phyloP scores from a whole-genome alignment of 92 coral and sea anemone genomes.

The Siderastrea siderea region DNA sequence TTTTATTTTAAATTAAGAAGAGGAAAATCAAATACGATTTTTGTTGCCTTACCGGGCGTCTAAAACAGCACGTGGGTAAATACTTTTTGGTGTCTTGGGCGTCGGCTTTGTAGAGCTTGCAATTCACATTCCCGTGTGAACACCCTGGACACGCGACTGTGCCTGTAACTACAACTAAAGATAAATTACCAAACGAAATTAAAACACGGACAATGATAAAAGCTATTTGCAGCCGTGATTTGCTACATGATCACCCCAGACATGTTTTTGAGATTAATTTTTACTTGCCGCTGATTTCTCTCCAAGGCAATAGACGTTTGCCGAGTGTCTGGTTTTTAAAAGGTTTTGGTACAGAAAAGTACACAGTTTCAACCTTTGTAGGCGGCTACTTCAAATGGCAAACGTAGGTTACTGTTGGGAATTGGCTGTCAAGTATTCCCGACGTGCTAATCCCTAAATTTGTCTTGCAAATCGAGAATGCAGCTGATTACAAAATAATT shows the following conservation, averaged over 20 bases:
- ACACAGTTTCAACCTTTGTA: constrained; percentile 5
- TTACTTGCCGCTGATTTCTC: neutral
- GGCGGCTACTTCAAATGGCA: constrained; percentile 25
- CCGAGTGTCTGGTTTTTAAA: constrained; percentile 9
- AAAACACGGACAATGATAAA: constrained; percentile 8
- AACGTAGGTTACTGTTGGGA: constrained; percentile 4
- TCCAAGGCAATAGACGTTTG: neutral
- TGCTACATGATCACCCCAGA: neutral
- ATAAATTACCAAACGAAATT: neutral
- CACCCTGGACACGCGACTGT: neutral
- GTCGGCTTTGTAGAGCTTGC: neutral
- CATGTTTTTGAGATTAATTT: neutral
- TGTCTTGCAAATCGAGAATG: neutral
- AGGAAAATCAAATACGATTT: neutral
- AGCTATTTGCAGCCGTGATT: neutral
- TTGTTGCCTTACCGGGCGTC: neutral
- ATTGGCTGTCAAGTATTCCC: constrained; percentile 30
- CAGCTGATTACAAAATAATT: neutral
- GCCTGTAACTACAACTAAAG: neutral
- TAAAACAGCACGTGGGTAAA: neutral
- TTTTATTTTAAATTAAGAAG: neutral
- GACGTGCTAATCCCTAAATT: constrained; percentile 18
- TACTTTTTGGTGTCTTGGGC: neutral
- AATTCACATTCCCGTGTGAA: constrained; percentile 1
- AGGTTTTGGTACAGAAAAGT: neutral